Evolutionary conservation across 2,797 vertebrate species (phyloP).

Genomic region (Novumbra hubbsi): DNA sequence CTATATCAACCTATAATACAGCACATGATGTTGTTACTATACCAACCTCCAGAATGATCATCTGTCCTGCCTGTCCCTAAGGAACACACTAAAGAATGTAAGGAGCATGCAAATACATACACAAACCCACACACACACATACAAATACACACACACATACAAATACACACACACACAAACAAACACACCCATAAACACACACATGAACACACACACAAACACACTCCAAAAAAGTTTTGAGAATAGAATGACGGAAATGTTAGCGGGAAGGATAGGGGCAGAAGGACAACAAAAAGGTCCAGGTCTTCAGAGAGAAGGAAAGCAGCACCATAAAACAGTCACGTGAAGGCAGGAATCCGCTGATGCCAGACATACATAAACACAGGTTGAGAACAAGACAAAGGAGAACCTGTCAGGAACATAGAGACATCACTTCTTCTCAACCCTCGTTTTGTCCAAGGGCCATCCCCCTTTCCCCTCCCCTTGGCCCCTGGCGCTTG

Average conservation of each 20-base stretch:
- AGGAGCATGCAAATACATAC: neutral
- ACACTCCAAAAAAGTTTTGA: slow-evolving; percentile 21
- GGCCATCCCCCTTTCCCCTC: slow-evolving; percentile 58
- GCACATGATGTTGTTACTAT: too few relatives aligned
- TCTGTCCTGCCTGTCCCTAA: neutral
- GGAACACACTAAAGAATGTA: neutral
- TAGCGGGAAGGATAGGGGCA: slow-evolving; percentile 65
- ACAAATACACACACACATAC: neutral
- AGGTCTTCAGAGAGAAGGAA: slow-evolving; percentile 59
- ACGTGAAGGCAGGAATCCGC: slow-evolving; percentile 76
- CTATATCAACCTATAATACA: slow-evolving; percentile 11
- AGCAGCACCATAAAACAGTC: slow-evolving; percentile 72
- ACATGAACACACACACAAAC: slow-evolving; percentile 1
- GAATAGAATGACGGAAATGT: slow-evolving; percentile 68
- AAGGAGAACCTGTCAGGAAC: slow-evolving; percentile 67
- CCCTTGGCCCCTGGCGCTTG: slow-evolving; percentile 53
- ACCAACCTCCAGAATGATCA: too few relatives aligned
- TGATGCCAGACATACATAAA: slow-evolving; percentile 78
- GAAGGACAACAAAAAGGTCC: slow-evolving; percentile 59
- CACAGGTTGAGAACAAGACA: slow-evolving; percentile 62
- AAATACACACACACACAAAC: slow-evolving; percentile 3
- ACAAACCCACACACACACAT: neutral
- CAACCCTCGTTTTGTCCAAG: slow-evolving; percentile 68
- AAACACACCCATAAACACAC: neutral
- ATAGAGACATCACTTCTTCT: slow-evolving; percentile 70